Conservation (phyloP, 2,888 invertebrate genomes). For the Pyrocoelia pectoralis region DNA sequence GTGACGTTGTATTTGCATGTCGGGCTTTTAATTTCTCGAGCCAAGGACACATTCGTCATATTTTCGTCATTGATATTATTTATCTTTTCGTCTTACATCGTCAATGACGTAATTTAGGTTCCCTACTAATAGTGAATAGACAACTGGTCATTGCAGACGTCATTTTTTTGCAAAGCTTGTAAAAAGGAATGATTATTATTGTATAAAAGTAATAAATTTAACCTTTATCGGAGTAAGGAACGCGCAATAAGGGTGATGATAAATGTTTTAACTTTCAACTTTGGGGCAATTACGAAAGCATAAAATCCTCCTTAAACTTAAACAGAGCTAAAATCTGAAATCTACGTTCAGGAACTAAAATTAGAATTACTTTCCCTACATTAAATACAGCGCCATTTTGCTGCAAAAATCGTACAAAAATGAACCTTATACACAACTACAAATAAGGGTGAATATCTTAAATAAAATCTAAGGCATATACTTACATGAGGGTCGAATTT, state of each 20-base stretch:
- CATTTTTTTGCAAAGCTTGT: too few relatives aligned
- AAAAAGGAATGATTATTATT: too few relatives aligned
- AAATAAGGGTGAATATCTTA: slow-evolving; percentile 54
- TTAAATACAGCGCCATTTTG: slow-evolving; percentile 59
- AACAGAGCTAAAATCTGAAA: slow-evolving; percentile 56
- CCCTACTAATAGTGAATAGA: too few relatives aligned
- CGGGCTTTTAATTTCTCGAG: too few relatives aligned
- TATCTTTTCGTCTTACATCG: too few relatives aligned
- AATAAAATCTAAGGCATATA: slow-evolving; percentile 56
- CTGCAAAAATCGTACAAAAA: slow-evolving; percentile 52
- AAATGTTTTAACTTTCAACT: slow-evolving; percentile 35
- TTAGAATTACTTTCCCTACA: slow-evolving; percentile 59
- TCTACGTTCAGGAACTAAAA: slow-evolving; percentile 55
- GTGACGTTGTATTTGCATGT: too few relatives aligned
- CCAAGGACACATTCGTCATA: too few relatives aligned
- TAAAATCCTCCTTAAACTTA: slow-evolving; percentile 57
- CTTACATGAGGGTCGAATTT: slow-evolving; percentile 55
- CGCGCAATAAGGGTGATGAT: slow-evolving; percentile 30
- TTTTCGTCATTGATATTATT: too few relatives aligned
- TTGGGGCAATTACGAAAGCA: slow-evolving; percentile 37
- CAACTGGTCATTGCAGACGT: too few relatives aligned
- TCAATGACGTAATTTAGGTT: too few relatives aligned
- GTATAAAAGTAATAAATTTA: not conserved
- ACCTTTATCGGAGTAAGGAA: slow-evolving; percentile 1
- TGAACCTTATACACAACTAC: slow-evolving; percentile 50